Evolutionary conservation across 2,888 invertebrate genomes (phyloP), one percentile per base, ranked within the genome.

Genomic region (Osedax fenrisi): DNA sequence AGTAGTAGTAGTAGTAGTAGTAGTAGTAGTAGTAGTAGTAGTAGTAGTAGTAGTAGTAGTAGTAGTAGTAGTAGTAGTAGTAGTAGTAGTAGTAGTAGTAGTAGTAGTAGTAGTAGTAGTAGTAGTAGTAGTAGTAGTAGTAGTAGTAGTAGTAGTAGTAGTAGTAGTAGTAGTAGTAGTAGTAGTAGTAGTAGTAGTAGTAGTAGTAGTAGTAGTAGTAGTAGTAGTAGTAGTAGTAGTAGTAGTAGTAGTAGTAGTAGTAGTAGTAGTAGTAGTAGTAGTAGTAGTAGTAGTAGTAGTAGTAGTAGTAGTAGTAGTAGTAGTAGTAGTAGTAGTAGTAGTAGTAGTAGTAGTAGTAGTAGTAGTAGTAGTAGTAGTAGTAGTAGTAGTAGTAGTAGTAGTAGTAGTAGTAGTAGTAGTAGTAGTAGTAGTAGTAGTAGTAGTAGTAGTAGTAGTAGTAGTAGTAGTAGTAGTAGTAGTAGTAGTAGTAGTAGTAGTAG

Each of bases 251-350:
- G 56, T 1, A 56, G 56, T 56, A 56, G 56, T 56, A 56, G 56
- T 56, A 56, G 56, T 56, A 56, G 56, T 0, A 56, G 56, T 56
- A 56, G 56, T 56, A 56, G 56, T 56, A 56, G 56, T 56, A 56
- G 56, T 56, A 56, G 1, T 0, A 56, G 56, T 56, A 56, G 61
- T 2, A 61, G 61, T 2, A 61, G 3, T 2, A 61, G 61, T 2
- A 61, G 61, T 61, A 61, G 61, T 61, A 61, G 61, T 2, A 61
- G 61, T 61, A 61, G 61, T 61, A 61, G 61, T 61, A 61, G 61
- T 61, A 61, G 61, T 61, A 61, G 61, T 61, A 61, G 61, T 61
- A 61, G 61, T 61, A 61, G 61, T 61, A 61, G 61, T 61, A 61
- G 61, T 61, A 61, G 61, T 61, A 61, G 61, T 61, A 61, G 61